Evolutionary conservation across 2,888 invertebrate genomes (phyloP).

Genomic region (Fabriciana adippe): DNA sequence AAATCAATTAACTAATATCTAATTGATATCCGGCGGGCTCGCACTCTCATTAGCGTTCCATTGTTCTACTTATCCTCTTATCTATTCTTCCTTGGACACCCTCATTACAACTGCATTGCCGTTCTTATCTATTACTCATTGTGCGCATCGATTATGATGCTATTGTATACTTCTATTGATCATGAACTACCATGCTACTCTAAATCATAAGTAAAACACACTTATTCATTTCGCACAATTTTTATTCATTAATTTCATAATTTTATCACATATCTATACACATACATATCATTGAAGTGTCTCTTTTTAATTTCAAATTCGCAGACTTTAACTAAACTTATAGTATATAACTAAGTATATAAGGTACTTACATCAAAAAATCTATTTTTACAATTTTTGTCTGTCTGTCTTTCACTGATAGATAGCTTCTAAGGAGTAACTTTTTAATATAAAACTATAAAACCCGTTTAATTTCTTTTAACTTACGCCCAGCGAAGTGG

Average conservation of each 20-base stretch:
- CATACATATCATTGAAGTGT: too few species aligned
- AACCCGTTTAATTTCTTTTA: too few species aligned
- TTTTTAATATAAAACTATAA: too few species aligned
- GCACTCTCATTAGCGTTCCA: slow-evolving; percentile 3
- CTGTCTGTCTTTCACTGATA: too few species aligned
- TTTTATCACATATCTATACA: background rate
- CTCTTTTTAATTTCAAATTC: too few species aligned
- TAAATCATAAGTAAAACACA: background rate
- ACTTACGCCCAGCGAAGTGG: too few species aligned
- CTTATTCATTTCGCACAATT: background rate
- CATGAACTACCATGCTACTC: background rate
- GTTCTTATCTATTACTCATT: background rate
- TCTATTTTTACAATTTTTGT: too few species aligned
- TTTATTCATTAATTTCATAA: background rate
- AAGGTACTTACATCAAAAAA: too few species aligned
- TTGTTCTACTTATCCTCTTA: slow-evolving; percentile 4
- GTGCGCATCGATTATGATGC: background rate
- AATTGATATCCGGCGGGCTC: background rate
- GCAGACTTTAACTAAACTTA: too few species aligned
- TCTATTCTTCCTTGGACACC: background rate
- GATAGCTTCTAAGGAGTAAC: too few species aligned
- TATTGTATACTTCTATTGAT: background rate
- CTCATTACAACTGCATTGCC: background rate
- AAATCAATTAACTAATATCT: background rate
- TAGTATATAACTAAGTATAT: too few species aligned